Conservation (phyloP, 2,888 invertebrate species). For the Lithophane socia region DNA sequence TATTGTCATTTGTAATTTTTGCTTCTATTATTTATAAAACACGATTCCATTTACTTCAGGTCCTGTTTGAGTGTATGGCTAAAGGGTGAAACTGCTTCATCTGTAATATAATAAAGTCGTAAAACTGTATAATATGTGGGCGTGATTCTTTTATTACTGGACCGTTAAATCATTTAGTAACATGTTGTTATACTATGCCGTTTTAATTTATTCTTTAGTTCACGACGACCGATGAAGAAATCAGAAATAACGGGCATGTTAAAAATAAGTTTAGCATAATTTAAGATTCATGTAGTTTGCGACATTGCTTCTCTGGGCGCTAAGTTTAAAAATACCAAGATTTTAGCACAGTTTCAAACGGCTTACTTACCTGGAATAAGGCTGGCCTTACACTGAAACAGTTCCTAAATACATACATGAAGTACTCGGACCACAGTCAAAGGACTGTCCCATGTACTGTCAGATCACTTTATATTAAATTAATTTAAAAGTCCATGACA, state of each 20-base stretch:
- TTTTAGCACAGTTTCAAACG: not conserved
- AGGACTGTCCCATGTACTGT: slow-evolving; percentile 23
- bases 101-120: not conserved
- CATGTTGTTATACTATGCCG: not conserved
- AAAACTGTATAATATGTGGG: not conserved
- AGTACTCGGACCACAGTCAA: slow-evolving; percentile 16
- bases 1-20: slow-evolving; percentile 16
- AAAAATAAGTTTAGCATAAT: not conserved
- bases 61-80: slow-evolving; percentile 26
- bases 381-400: slow-evolving; percentile 25
- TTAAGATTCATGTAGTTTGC: not conserved
- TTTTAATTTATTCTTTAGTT: not conserved
- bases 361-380: not conserved
- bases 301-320: too few relatives aligned
- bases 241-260: not conserved
- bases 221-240: not conserved
- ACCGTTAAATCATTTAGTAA: not conserved
- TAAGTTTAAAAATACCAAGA: not conserved
- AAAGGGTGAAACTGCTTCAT: slow-evolving; percentile 6
- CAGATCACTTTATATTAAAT: slow-evolving; percentile 41
- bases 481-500: slow-evolving; percentile 52
- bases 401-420: slow-evolving; percentile 14
- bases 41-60: slow-evolving; percentile 27
- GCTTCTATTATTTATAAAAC: slow-evolving; percentile 37
- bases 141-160: not conserved